Conservation (phyloP, 2,888 invertebrate genomes). For the Aphodius granarius region DNA sequence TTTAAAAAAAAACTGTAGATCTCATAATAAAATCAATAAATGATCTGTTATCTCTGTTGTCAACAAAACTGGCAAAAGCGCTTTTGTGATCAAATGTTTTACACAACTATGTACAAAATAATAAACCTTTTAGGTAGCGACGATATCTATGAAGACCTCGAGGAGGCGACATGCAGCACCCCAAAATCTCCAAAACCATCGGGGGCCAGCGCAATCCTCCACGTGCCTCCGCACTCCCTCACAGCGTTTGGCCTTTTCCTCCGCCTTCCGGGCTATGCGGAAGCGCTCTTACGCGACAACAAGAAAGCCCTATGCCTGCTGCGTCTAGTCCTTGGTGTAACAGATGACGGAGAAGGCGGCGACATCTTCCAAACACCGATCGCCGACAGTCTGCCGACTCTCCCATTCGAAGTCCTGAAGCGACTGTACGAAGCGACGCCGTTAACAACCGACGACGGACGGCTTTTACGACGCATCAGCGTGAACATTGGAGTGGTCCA, state of each 20-base stretch:
- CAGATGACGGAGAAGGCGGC: slow-evolving; percentile 87
- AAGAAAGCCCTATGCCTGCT: slow-evolving; percentile 84
- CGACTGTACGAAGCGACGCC: slow-evolving; percentile 77
- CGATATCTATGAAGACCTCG: slow-evolving; percentile 65
- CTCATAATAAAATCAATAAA: too few species aligned
- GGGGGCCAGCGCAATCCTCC: slow-evolving; percentile 55
- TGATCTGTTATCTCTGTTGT: too few species aligned
- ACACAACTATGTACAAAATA: too few species aligned
- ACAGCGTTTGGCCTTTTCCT: slow-evolving; percentile 89
- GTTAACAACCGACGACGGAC: slow-evolving; percentile 74
- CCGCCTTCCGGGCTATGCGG: slow-evolving; percentile 87
- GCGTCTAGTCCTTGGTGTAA: slow-evolving; percentile 84
- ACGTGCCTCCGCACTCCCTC: slow-evolving; percentile 87
- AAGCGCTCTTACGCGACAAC: slow-evolving; percentile 81
- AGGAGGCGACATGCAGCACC: slow-evolving; percentile 54
- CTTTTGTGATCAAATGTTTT: too few species aligned
- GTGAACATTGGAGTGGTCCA: slow-evolving; percentile 85
- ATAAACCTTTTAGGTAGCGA: slow-evolving; percentile 61
- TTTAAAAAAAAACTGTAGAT: too few species aligned
- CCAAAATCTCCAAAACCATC: slow-evolving; percentile 55
- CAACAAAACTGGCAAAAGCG: too few species aligned
- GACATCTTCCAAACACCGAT: slow-evolving; percentile 73
- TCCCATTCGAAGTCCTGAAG: slow-evolving; percentile 79
- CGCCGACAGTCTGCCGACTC: slow-evolving; percentile 67
- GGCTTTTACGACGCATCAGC: slow-evolving; percentile 73